These are phyloP conservation scores for Crossaster papposus DNA, from an alignment of 53 echinoderm and acorn worm genomes.

Conservation along the genomic window DNA sequence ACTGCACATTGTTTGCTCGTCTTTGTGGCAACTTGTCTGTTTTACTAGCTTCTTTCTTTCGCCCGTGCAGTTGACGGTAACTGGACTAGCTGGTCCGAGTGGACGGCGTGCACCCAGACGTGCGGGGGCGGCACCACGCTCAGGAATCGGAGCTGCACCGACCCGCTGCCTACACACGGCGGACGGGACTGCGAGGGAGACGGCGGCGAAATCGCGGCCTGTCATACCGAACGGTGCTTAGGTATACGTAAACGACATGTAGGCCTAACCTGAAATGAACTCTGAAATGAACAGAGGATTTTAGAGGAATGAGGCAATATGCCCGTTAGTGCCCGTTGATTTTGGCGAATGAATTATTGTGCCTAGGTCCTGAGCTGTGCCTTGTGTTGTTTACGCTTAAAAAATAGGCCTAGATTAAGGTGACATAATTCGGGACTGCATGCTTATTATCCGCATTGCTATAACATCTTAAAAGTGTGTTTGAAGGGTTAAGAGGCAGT, in stretches of 20 bases:
- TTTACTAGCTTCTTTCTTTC: neutral
- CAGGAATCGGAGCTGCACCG: slow-evolving; percentile 67
- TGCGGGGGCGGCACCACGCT: slow-evolving; percentile 71
- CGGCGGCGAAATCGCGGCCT: slow-evolving; percentile 22
- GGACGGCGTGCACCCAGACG: slow-evolving; percentile 75
- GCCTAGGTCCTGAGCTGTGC: no score
- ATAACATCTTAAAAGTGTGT: no score
- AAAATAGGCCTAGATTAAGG: no score
- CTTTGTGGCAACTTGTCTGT: neutral
- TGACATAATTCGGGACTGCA: no score
- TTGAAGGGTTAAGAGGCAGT: no score
- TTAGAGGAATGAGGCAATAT: no score
- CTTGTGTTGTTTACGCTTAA: no score
- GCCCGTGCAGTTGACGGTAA: slow-evolving; percentile 65
- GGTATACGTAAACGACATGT: slow-evolving; percentile 34
- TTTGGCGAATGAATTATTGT: no score
- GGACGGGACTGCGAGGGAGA: slow-evolving; percentile 67
- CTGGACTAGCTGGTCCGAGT: slow-evolving; percentile 70
- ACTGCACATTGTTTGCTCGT: no score
- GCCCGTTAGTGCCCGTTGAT: no score
- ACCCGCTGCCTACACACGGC: slow-evolving; percentile 74
- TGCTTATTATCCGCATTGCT: no score
- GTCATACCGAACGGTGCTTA: slow-evolving; percentile 65
- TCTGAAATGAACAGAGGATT: no score
- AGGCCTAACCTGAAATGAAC: neutral